Conservation (phyloP, 1,140 invertebrate species). For the Aphaenogaster floridana region DNA sequence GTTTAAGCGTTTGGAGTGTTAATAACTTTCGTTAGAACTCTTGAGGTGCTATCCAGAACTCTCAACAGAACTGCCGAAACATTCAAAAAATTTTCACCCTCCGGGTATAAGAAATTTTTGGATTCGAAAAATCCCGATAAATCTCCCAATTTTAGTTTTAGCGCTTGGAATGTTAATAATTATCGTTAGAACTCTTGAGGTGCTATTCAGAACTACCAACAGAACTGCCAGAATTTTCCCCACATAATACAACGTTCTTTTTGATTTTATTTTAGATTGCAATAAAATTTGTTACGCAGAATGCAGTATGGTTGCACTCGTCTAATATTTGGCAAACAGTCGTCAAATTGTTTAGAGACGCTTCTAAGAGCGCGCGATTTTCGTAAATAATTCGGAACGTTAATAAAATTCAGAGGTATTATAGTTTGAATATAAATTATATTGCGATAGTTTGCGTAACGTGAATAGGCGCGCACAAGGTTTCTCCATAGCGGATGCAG, state of each 20-base stretch:
- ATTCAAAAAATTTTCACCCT: no score
- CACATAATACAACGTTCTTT: not conserved
- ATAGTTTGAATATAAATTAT: constrained; percentile 11
- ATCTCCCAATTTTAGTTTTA: no score
- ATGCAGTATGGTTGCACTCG: not conserved
- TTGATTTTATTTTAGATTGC: constrained; percentile 1
- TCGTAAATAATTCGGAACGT: not conserved
- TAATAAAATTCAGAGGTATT: not conserved
- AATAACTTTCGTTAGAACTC: no score
- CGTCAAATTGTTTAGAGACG: not conserved
- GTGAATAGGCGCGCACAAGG: not conserved
- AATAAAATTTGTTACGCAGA: not conserved
- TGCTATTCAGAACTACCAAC: no score
- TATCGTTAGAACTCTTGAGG: no score
- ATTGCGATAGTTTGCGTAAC: not conserved
- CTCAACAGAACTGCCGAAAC: no score
- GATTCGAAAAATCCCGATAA: no score
- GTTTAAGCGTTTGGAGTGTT: no score
- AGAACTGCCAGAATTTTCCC: no score
- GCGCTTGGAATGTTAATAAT: no score
- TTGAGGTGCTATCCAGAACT: no score
- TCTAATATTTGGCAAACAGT: not conserved
- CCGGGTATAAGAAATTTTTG: no score
- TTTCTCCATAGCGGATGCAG: not conserved
- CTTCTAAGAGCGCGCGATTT: not conserved